Evolutionary conservation across 1,140 invertebrate species (phyloP).

Genomic region (Ylistrum balloti): DNA sequence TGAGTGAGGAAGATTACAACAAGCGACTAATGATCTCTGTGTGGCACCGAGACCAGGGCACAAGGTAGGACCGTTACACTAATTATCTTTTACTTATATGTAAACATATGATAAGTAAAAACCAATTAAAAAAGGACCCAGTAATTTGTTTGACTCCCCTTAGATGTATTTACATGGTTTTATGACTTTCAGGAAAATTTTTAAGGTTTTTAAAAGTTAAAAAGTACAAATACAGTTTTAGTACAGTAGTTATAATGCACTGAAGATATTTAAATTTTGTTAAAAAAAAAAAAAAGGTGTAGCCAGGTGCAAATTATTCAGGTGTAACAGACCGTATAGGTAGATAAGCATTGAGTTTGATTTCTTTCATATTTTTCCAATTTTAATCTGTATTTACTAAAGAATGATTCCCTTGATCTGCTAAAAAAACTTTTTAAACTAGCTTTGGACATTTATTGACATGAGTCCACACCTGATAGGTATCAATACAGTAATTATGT

Average conservation of each 20-base stretch:
- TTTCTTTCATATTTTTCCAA: not conserved
- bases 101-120: too few species aligned
- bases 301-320: constrained; percentile 6
- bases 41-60: constrained; percentile 83
- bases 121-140: too few species aligned
- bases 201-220: too few species aligned
- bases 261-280: not conserved
- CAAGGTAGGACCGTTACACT: constrained; percentile 78
- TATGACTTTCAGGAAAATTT: too few species aligned
- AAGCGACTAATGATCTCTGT: constrained; percentile 84
- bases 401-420: too few species aligned
- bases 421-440: too few species aligned
- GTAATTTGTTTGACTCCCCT: not conserved
- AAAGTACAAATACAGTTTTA: too few species aligned
- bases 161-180: not conserved
- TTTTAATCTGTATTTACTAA: too few species aligned
- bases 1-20: constrained; percentile 81
- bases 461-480: not conserved
- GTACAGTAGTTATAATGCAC: not conserved
- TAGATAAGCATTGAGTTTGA: not conserved
- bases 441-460: too few species aligned
- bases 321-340: not conserved
- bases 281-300: not conserved
- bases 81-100: not conserved
- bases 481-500: not conserved